Percentiles rank a stretch among this genome's conserved stretches.
phyloP scores from a whole-genome alignment of 2,113 vertebrate species.

The Bettongia penicillata region DNA sequence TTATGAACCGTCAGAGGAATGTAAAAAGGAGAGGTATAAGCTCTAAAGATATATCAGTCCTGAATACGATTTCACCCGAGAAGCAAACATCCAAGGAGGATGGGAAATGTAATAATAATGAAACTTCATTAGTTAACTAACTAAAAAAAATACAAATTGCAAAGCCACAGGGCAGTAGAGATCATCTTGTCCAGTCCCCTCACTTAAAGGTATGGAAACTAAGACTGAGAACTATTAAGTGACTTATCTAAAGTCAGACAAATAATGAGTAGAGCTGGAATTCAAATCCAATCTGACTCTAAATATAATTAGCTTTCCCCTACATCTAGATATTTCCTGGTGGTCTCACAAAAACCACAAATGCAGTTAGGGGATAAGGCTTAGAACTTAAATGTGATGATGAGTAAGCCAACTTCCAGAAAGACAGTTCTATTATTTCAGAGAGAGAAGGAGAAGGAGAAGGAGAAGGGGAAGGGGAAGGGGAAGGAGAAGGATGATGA shows the following conservation, averaged over 20 bases:
- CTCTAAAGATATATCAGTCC: conserved; percentile 9
- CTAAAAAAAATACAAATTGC: not conserved
- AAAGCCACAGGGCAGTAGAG: not conserved
- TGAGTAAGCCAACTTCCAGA: not conserved
- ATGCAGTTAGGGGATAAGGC: not conserved
- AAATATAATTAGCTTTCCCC: not conserved
- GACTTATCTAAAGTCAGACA: not conserved
- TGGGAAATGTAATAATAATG: not conserved
- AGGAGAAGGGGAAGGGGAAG: too few relatives aligned
- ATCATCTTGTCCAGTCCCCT: not conserved
- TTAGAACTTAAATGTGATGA: not conserved
- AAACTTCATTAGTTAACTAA: not conserved
- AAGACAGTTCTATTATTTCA: not conserved
- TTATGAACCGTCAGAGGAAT: not conserved
- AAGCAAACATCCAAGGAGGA: not conserved
- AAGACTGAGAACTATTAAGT: not conserved
- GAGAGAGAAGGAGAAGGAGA: not conserved
- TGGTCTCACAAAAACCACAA: not conserved
- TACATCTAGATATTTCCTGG: not conserved
- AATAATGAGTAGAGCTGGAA: not conserved
- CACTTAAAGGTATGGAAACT: not conserved
- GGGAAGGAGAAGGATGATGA: too few relatives aligned
- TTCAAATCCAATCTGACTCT: not conserved
- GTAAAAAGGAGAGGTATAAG: not conserved
- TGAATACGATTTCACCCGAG: conserved; percentile 13